phyloP scores from a whole-genome alignment of 2,797 vertebrate species.

The Sebastes taczanowskii region DNA sequence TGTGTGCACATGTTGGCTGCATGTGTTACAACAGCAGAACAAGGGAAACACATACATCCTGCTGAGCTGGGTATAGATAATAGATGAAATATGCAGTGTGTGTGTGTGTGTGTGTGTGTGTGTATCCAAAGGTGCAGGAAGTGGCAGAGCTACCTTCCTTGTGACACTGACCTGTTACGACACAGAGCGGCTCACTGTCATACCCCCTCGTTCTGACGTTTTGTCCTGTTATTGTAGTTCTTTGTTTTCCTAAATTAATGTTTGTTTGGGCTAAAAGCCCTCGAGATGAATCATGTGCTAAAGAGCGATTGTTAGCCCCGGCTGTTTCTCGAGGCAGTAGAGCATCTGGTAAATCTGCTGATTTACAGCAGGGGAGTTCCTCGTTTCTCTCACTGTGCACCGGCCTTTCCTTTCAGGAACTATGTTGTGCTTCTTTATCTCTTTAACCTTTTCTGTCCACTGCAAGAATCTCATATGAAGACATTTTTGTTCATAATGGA shows the following conservation, averaged over 20 bases:
- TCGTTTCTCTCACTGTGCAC: slow-evolving; percentile 27
- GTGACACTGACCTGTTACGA: slow-evolving; percentile 11
- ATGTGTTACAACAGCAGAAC: slow-evolving; percentile 13
- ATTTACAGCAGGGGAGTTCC: slow-evolving; percentile 57
- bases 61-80: slow-evolving; percentile 35
- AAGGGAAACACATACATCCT: slow-evolving; percentile 9
- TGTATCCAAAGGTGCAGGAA: slow-evolving; percentile 21
- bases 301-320: slow-evolving; percentile 47
- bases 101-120: background rate
- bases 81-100: slow-evolving; percentile 16
- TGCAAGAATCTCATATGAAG: background rate
- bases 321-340: slow-evolving; percentile 28
- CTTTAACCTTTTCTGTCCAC: background rate
- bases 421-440: background rate
- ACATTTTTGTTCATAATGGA: background rate
- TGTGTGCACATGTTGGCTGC: slow-evolving; percentile 15
- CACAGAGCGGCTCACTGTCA: slow-evolving; percentile 9
- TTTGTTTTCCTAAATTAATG: slow-evolving; percentile 62
- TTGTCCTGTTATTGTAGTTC: slow-evolving; percentile 37
- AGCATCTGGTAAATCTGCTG: slow-evolving; percentile 46
- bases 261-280: slow-evolving; percentile 62
- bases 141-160: slow-evolving; percentile 2
- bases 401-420: slow-evolving; percentile 2
- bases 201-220: slow-evolving; percentile 8
- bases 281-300: slow-evolving; percentile 65